Conservation (phyloP, 2,113 vertebrate species). For the Leucopsar rothschildi region DNA sequence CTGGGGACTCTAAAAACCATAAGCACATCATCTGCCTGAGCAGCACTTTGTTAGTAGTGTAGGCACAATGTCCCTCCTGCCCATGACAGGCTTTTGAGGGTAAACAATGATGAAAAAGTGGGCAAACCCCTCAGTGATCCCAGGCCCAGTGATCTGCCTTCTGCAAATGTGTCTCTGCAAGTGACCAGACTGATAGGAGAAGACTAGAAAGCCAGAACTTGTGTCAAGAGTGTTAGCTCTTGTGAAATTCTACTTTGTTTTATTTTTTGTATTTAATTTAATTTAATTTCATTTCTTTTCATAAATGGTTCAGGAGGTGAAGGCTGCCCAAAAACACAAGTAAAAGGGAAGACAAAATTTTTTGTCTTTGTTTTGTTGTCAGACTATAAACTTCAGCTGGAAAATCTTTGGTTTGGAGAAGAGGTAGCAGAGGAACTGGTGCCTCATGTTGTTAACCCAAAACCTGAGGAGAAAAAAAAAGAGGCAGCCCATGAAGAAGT, state of each 20-base stretch:
- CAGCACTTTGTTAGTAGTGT: rapidly evolving
- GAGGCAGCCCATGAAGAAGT: background rate
- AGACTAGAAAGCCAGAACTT: background rate
- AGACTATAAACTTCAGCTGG: background rate
- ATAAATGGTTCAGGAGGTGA: background rate
- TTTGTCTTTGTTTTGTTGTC: background rate
- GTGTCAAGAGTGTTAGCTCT: background rate
- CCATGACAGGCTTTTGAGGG: background rate
- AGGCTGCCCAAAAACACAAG: background rate
- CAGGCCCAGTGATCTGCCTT: background rate
- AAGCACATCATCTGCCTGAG: background rate
- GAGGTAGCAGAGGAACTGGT: background rate
- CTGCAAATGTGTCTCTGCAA: background rate
- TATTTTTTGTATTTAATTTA: too few species aligned
- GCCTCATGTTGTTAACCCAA: background rate
- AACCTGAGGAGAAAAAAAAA: background rate
- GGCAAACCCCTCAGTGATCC: background rate
- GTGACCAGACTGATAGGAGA: background rate
- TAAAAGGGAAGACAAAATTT: background rate
- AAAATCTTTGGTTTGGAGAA: background rate
- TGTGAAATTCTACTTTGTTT: background rate
- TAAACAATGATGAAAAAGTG: background rate
- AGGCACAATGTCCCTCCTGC: rapidly evolving
- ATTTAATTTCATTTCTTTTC: background rate
- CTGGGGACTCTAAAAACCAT: background rate